Base-by-base conservation (phyloP, 2,797 vertebrate genomes). In the Hemibagrus guttatus region DNA sequence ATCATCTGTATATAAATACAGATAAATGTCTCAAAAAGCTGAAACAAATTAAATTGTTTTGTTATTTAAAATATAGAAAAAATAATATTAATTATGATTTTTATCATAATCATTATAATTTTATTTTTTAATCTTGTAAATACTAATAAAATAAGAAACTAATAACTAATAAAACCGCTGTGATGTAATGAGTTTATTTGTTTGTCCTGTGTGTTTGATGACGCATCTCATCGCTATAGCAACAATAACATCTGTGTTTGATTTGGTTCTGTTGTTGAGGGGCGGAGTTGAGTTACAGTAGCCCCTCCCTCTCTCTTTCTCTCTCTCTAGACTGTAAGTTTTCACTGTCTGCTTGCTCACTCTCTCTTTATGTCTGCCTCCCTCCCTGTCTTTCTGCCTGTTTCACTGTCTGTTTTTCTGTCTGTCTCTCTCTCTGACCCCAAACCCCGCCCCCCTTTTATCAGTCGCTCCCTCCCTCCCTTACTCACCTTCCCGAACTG, bases 401-500 rank as follows among this genome's bases (percentile, higher is more conserved):
- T 49, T 9, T 49, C 46, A 46, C 46, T 46, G 5, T 46, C 46
- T 46, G 3, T 46, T 8, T 49, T 8, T 9, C 46, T 8, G 6
- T 9, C 46, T 49, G 6, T 49, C 76, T 63, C 75, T 52, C 76
- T 64, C 61, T 80, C 4, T 28, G 13, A 35, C 3, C 85, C 63
- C 63, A 2, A 19, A 56, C 39, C 14, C 80, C 85, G 78, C 74
- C 69, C 49, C 68, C 84, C 81, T 39, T n/a, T n/a, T n/a, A n/a
- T n/a, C n/a, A n/a, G n/a, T n/a, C n/a, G n/a, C 54, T 28, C 42
- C 35, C 59, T 83, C 81, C 7, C 72, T 49, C 52, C 12, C 14
- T 4, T 76, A 90, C 96, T 96, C 93, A 99, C 98, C 97, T 99
- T 99, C 91, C 98, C 98, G 61, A 99, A 99, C 94, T 99, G 98